Evolutionary conservation across 2,888 invertebrate species (phyloP).

Genomic region (Xiphydria camelus): DNA sequence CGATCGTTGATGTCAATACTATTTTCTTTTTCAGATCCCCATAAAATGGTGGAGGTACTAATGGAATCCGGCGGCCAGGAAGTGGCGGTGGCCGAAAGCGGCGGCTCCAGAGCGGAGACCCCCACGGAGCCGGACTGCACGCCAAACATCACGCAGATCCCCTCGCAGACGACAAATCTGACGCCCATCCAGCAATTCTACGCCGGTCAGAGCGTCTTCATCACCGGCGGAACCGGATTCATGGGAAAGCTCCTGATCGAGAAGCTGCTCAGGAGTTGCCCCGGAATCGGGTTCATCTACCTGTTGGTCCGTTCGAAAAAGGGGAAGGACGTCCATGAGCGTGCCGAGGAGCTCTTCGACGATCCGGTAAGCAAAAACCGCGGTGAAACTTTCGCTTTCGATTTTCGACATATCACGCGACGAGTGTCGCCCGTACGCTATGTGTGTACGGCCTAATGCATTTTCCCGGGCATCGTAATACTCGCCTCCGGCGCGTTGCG

Average conservation of each 20-base stretch:
- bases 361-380: constrained; percentile 41
- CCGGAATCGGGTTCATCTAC: constrained; percentile 64
- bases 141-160: constrained; percentile 26
- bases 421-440: background rate
- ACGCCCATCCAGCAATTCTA: constrained; percentile 60
- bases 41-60: constrained; percentile 50
- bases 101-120: constrained; percentile 35
- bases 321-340: constrained; percentile 60
- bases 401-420: background rate
- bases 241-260: constrained; percentile 72
- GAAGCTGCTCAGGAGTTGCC: constrained; percentile 68
- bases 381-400: background rate
- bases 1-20: constrained; percentile 2
- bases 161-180: constrained; percentile 30
- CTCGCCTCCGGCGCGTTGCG: too few relatives aligned
- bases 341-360: constrained; percentile 60
- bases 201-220: constrained; percentile 61
- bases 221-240: constrained; percentile 72
- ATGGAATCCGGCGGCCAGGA: constrained; percentile 53
- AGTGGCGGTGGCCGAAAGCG: constrained; percentile 42
- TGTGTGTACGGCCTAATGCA: too few relatives aligned
- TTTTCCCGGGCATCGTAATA: too few relatives aligned
- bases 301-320: constrained; percentile 64
- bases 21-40: constrained; percentile 11
- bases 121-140: constrained; percentile 41